Percentiles rank a stretch among this genome's conserved stretches.
These are phyloP conservation scores for Zaprionus inermis DNA, from an alignment of 1,140 invertebrate species.

Conservation along the genomic window DNA sequence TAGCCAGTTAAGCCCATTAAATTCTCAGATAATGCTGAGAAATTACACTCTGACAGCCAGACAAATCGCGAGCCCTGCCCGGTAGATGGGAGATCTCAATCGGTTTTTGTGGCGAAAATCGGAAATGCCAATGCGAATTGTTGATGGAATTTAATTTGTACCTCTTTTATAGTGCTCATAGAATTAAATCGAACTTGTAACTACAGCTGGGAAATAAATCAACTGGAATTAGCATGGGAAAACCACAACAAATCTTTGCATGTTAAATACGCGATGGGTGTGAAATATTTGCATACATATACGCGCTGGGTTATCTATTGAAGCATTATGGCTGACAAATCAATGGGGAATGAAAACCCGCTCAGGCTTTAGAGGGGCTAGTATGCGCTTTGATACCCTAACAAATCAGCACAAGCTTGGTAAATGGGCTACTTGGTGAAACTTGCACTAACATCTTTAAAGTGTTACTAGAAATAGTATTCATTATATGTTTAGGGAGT, in stretches of 20 bases:
- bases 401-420: not conserved
- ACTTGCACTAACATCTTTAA: not conserved
- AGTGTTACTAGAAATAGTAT: too few species aligned
- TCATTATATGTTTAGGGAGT: too few species aligned
- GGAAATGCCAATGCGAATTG: constrained; percentile 7
- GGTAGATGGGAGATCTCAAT: too few species aligned
- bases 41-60: constrained; percentile 27
- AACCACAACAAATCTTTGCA: not conserved
- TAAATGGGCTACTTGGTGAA: not conserved
- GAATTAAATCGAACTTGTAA: not conserved
- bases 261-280: not conserved
- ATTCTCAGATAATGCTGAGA: constrained; percentile 57
- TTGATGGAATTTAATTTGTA: not conserved
- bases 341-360: not conserved
- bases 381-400: not conserved
- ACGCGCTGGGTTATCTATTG: not conserved
- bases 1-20: constrained; percentile 40
- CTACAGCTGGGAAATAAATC: not conserved
- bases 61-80: constrained; percentile 13
- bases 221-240: constrained; percentile 2
- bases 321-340: constrained; percentile 3
- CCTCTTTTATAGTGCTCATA: not conserved
- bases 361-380: not conserved
- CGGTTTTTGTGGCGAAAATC: too few species aligned
- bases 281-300: not conserved